Percentiles rank a stretch among this genome's conserved stretches.
phyloP scores from a whole-genome alignment of 2,113 vertebrate genomes.

The Arvicanthis niloticus region DNA sequence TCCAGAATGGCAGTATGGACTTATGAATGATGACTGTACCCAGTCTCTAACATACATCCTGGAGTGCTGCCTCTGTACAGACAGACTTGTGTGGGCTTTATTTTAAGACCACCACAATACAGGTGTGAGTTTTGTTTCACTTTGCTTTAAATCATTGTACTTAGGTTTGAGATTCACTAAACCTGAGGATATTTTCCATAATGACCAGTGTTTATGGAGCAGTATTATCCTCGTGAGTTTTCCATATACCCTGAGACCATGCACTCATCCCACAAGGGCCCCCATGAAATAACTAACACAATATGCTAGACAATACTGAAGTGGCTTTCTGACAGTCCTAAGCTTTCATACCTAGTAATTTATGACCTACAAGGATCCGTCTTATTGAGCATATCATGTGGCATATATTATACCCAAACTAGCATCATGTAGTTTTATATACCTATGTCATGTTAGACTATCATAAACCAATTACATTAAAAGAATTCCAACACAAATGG shows the following conservation, averaged over 20 bases:
- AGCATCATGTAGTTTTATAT: not conserved
- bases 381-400: slow-evolving; percentile 1
- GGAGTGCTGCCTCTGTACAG: not conserved
- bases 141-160: slow-evolving; percentile 26
- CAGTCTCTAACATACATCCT: not conserved
- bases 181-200: not conserved
- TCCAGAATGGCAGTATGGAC: not conserved
- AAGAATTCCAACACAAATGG: not conserved
- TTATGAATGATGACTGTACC: not conserved
- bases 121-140: not conserved
- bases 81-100: not conserved
- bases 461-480: slow-evolving; percentile 1
- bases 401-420: not conserved
- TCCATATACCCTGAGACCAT: not conserved
- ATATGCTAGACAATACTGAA: not conserved
- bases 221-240: slow-evolving; percentile 10
- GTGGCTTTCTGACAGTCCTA: slow-evolving; percentile 42
- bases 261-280: not conserved
- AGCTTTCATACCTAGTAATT: not conserved
- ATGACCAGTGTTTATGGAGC: not conserved
- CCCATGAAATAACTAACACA: slow-evolving; percentile 50
- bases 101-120: not conserved
- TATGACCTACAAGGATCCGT: not conserved
- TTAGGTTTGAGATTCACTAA: slow-evolving; percentile 2
- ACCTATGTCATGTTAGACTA: not conserved